phyloP scores from a whole-genome alignment of 2,113 vertebrate species.

The Mobula hypostoma region DNA sequence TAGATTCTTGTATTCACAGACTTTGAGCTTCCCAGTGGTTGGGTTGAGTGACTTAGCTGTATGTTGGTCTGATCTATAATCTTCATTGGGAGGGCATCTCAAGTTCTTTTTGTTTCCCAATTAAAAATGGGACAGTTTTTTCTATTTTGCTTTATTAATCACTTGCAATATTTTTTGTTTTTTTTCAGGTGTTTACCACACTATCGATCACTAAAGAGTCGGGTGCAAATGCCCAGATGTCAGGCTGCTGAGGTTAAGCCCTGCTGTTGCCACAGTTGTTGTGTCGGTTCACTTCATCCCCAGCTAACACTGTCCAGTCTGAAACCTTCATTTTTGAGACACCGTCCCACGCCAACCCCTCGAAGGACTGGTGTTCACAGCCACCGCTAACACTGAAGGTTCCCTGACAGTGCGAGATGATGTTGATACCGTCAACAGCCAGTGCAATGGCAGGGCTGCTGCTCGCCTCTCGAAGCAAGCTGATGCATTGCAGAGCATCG shows the following conservation, averaged over 20 bases:
- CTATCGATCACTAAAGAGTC: slow-evolving; percentile 55
- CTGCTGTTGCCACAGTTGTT: slow-evolving; percentile 53
- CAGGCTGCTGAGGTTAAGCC: slow-evolving; percentile 68
- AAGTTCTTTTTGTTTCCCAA: too few relatives aligned
- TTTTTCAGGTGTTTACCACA: slow-evolving; percentile 55
- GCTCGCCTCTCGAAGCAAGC: background rate
- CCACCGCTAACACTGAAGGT: slow-evolving; percentile 21
- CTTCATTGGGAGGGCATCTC: background rate
- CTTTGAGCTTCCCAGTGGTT: too few relatives aligned
- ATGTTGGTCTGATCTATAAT: background rate
- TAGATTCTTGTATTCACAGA: too few relatives aligned
- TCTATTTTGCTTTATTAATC: background rate
- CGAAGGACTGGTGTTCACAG: background rate
- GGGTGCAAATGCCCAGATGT: slow-evolving; percentile 44
- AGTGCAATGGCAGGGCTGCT: slow-evolving; percentile 46
- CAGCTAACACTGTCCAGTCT: slow-evolving; percentile 6
- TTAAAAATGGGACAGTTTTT: background rate
- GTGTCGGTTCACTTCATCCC: slow-evolving; percentile 41
- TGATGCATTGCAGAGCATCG: slow-evolving; percentile 46
- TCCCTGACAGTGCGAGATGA: background rate
- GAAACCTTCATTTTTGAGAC: background rate
- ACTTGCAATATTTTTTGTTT: slow-evolving; percentile 11
- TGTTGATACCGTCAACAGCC: slow-evolving; percentile 44
- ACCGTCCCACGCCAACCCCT: background rate
- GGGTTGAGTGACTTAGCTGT: background rate